A percentile compares a stretch with the other conserved stretches of the same genome.
These are phyloP conservation scores for Melitaea cinxia DNA, from an alignment of 1,140 invertebrate species.

Conservation along the genomic window DNA sequence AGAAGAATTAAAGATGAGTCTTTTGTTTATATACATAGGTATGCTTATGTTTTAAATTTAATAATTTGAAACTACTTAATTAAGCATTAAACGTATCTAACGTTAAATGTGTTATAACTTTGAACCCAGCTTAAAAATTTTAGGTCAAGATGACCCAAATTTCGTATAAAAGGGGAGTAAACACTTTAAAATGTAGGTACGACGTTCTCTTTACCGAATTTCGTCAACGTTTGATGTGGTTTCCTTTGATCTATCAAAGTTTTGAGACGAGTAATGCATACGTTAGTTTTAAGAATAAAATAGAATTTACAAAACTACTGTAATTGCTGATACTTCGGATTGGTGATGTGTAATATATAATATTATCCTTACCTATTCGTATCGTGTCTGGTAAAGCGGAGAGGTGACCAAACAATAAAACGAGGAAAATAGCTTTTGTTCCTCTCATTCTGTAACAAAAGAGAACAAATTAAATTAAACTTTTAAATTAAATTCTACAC, in stretches of 20 bases:
- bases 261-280: background rate
- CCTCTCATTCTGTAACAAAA: slow-evolving; percentile 74
- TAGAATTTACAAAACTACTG: too few species aligned
- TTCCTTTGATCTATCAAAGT: slow-evolving; percentile 17
- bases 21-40: too few species aligned
- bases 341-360: background rate
- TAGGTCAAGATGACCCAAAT: slow-evolving; percentile 22
- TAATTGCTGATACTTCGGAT: background rate
- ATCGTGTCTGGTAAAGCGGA: slow-evolving; percentile 78
- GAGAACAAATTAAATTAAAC: slow-evolving; percentile 38
- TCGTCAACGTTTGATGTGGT: slow-evolving; percentile 7
- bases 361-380: slow-evolving; percentile 70
- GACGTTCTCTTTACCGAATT: slow-evolving; percentile 13
- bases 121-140: background rate
- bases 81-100: too few species aligned
- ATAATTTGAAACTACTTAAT: too few species aligned
- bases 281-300: background rate
- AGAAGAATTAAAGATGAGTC: too few species aligned
- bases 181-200: slow-evolving; percentile 17
- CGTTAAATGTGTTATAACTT: too few species aligned
- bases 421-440: slow-evolving; percentile 59
- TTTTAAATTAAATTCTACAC: slow-evolving; percentile 10
- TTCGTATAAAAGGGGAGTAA: slow-evolving; percentile 2
- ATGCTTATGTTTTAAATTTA: too few species aligned
- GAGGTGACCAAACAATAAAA: slow-evolving; percentile 74